A percentile compares a stretch with the other conserved stretches of the same genome.
These are phyloP conservation scores for Peromyscus californicus DNA, from an alignment of 2,113 vertebrate genomes.

Conservation along the genomic window DNA sequence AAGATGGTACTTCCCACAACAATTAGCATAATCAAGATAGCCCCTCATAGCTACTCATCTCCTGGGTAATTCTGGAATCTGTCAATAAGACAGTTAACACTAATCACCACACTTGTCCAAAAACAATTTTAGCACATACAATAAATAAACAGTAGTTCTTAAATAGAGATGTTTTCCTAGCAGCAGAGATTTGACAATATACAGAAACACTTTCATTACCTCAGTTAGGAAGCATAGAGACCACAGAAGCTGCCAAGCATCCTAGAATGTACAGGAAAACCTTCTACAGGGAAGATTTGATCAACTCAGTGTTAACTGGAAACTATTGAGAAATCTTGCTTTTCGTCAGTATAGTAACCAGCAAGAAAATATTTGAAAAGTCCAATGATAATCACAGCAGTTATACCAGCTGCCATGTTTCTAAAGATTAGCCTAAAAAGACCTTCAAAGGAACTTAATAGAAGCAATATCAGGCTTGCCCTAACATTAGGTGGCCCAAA, in stretches of 20 bases:
- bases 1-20: not conserved
- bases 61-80: not conserved
- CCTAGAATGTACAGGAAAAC: not conserved
- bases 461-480: not conserved
- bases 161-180: not conserved
- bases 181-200: not conserved
- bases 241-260: not conserved
- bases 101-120: not conserved
- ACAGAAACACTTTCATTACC: not conserved
- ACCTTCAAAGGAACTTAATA: not conserved
- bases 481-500: not conserved
- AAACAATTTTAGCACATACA: not conserved
- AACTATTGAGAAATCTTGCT: not conserved
- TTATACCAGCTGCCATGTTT: not conserved
- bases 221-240: not conserved
- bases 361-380: constrained; percentile 39
- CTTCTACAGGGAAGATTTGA: not conserved
- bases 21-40: not conserved
- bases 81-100: not conserved
- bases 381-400: not conserved
- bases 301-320: not conserved
- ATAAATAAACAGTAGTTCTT: not conserved
- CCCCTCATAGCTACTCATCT: not conserved
- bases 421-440: not conserved
- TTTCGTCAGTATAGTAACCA: not conserved